phyloP scores from a whole-genome alignment of 2,888 invertebrate genomes.

The Ptychoptera albimana region DNA sequence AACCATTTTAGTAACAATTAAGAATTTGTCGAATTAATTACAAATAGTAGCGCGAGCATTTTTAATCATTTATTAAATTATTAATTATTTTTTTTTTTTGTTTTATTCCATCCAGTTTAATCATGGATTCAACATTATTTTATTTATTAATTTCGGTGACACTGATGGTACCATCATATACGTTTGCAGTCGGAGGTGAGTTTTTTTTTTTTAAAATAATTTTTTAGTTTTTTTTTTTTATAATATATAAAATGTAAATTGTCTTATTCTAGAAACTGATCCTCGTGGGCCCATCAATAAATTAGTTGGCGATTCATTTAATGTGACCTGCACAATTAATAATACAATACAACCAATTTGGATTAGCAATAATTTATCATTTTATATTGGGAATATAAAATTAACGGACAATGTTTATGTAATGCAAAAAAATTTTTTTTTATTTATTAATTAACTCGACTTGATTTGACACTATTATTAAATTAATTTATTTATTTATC shows the following conservation, averaged over 20 bases:
- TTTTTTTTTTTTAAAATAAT: slow-evolving; percentile 10
- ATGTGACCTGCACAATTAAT: slow-evolving; percentile 6
- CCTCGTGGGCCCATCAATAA: slow-evolving; percentile 4
- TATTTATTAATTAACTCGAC: too few species aligned
- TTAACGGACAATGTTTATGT: slow-evolving; percentile 7
- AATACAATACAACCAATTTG: background rate
- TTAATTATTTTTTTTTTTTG: too few species aligned
- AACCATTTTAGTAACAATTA: too few species aligned
- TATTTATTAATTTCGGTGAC: too few species aligned
- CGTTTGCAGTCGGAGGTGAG: slow-evolving; percentile 41
- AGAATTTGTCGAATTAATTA: too few species aligned
- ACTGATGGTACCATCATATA: slow-evolving; percentile 7
- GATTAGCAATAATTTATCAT: slow-evolving; percentile 7
- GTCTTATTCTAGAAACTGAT: slow-evolving; percentile 3
- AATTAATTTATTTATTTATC: background rate
- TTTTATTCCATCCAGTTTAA: too few species aligned
- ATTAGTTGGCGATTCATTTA: slow-evolving; percentile 5
- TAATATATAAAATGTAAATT: too few species aligned
- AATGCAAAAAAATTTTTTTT: background rate
- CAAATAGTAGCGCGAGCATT: too few species aligned
- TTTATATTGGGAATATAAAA: slow-evolving; percentile 4
- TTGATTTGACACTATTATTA: too few species aligned
- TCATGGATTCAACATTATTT: too few species aligned
- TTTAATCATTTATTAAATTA: too few species aligned
- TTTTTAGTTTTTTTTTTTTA: background rate